Conservation (phyloP, 2,113 vertebrate genomes). For the Lota lota region DNA sequence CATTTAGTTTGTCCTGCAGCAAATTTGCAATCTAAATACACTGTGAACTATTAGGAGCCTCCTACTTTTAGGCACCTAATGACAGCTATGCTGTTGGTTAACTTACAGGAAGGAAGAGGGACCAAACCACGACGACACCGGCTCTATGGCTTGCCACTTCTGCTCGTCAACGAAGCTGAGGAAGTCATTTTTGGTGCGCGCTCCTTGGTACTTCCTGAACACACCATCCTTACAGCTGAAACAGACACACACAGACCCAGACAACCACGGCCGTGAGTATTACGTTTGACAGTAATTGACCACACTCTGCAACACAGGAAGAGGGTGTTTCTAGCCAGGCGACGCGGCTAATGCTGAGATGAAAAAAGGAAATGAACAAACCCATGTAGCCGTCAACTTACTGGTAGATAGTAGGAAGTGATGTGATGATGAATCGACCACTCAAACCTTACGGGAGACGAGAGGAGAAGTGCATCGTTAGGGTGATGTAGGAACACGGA, state of each 20-base stretch:
- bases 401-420: slow-evolving; percentile 96
- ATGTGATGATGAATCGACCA: slow-evolving; percentile 94
- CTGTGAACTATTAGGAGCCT: too few species aligned
- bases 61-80: too few species aligned
- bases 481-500: slow-evolving; percentile 13
- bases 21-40: too few species aligned
- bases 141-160: slow-evolving; percentile 88
- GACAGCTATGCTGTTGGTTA: not conserved
- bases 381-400: slow-evolving; percentile 71
- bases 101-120: slow-evolving; percentile 92
- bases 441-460: slow-evolving; percentile 80
- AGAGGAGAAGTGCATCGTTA: slow-evolving; percentile 17
- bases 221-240: slow-evolving; percentile 91
- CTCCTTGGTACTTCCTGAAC: slow-evolving; percentile 92
- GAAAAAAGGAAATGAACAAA: slow-evolving; percentile 14
- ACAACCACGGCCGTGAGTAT: not conserved
- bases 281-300: not conserved
- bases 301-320: not conserved
- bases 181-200: slow-evolving; percentile 88
- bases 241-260: slow-evolving; percentile 12
- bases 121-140: slow-evolving; percentile 89
- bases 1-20: not conserved
- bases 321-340: not conserved
- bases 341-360: not conserved
- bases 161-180: slow-evolving; percentile 89